Evolutionary conservation across 1,140 invertebrate species (phyloP).

Genomic region (Psilanteris sp.): DNA sequence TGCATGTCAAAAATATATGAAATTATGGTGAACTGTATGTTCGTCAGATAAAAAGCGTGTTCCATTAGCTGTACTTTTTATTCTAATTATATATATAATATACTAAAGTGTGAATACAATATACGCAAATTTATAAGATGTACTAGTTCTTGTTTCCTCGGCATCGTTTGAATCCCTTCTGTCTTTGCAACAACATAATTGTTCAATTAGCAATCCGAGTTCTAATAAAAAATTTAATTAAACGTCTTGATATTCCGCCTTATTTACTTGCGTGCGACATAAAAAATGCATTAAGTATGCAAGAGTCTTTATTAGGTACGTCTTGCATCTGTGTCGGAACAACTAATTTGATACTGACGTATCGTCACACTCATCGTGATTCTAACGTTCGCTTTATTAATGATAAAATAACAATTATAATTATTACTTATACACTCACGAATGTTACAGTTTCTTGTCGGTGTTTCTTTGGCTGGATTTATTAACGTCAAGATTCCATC

Average conservation of each 20-base stretch:
- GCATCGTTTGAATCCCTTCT: too few species aligned
- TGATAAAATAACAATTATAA: slow-evolving; percentile 28
- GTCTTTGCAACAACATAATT: background rate
- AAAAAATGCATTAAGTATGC: slow-evolving; percentile 42
- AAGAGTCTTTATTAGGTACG: slow-evolving; percentile 36
- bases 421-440: slow-evolving; percentile 1
- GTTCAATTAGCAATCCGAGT: background rate
- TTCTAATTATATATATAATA: too few species aligned
- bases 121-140: too few species aligned
- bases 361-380: slow-evolving; percentile 27
- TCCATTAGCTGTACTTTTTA: too few species aligned
- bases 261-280: slow-evolving; percentile 7
- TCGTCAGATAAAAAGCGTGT: too few species aligned
- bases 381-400: slow-evolving; percentile 31
- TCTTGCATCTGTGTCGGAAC: slow-evolving; percentile 7
- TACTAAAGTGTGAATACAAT: too few species aligned
- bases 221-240: slow-evolving; percentile 7
- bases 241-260: background rate
- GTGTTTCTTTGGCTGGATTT: slow-evolving; percentile 8
- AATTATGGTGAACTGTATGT: too few species aligned
- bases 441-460: slow-evolving; percentile 17
- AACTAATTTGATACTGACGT: slow-evolving; percentile 15
- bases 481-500: background rate
- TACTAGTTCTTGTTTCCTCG: too few species aligned
- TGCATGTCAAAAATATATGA: too few species aligned